Evolutionary conservation across 2,113 vertebrate species (phyloP).

Genomic region (Penelope pileata): DNA sequence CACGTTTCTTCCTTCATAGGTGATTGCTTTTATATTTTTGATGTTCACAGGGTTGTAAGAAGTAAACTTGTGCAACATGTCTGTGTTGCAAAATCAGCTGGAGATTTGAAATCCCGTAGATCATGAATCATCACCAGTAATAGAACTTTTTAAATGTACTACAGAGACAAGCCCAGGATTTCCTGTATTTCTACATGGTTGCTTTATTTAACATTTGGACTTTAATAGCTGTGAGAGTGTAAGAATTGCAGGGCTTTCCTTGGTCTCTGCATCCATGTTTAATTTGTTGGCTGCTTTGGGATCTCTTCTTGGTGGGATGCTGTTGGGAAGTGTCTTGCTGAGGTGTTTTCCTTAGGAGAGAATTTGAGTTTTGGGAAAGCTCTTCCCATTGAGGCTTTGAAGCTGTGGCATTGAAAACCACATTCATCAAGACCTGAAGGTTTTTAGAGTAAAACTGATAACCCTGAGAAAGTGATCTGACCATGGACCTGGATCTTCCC

Average conservation of each 20-base stretch:
- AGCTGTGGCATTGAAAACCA: neutral
- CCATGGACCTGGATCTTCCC: fast-evolving
- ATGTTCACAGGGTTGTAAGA: neutral
- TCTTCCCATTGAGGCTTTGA: neutral
- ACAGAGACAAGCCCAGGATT: neutral
- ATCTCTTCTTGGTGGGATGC: neutral
- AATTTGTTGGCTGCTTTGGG: neutral
- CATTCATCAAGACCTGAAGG: neutral
- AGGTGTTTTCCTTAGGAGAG: neutral
- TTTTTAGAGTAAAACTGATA: neutral
- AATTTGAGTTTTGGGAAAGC: neutral
- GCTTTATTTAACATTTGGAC: neutral
- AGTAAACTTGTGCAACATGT: neutral
- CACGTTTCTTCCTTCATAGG: neutral
- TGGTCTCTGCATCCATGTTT: neutral
- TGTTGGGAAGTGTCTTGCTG: neutral
- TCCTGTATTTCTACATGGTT: neutral
- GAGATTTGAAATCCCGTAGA: neutral
- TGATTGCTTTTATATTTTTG: neutral
- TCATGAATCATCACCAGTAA: neutral
- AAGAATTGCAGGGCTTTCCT: neutral
- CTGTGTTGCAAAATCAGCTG: neutral
- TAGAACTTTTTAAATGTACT: neutral
- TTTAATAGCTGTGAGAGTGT: neutral
- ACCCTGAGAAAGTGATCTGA: neutral